Percentiles rank a stretch among this genome's conserved stretches.
Conservation (phyloP, 2,797 vertebrate genomes). For the Streptopelia turtur region DNA sequence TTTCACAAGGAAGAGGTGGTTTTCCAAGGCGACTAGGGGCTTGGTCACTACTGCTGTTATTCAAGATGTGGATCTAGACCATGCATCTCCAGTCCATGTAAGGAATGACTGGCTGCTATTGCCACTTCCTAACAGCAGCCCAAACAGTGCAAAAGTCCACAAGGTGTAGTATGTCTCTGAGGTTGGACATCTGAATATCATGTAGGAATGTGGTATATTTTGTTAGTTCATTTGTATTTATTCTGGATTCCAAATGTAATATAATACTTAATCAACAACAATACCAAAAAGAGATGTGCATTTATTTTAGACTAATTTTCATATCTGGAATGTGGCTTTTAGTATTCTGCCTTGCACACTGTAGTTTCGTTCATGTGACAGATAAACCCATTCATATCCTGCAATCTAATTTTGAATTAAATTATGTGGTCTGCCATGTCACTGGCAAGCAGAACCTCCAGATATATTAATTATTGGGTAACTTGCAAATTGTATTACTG, state of each 20-base stretch:
- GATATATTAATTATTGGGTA: not conserved
- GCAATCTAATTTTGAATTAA: not conserved
- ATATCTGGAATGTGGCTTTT: not conserved
- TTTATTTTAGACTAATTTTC: not conserved
- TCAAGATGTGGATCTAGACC: not conserved
- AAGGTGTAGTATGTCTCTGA: fast-evolving
- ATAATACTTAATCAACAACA: not conserved
- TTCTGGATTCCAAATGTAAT: not conserved
- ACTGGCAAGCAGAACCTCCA: not conserved
- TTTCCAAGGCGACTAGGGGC: not conserved
- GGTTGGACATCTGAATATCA: not conserved
- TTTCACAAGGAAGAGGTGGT: not conserved
- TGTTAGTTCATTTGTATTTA: not conserved
- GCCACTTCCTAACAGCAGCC: not conserved
- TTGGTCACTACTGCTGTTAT: not conserved
- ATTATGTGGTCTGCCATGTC: not conserved
- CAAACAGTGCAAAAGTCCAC: not conserved
- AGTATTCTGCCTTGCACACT: not conserved
- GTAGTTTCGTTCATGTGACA: not conserved
- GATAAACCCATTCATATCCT: not conserved
- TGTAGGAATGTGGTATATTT: not conserved
- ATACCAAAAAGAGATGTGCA: not conserved
- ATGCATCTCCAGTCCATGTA: not conserved
- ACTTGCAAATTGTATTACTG: not conserved
- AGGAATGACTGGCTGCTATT: not conserved